phyloP scores from a whole-genome alignment of 64 coral and sea anemone species.

The Montipora sp. region DNA sequence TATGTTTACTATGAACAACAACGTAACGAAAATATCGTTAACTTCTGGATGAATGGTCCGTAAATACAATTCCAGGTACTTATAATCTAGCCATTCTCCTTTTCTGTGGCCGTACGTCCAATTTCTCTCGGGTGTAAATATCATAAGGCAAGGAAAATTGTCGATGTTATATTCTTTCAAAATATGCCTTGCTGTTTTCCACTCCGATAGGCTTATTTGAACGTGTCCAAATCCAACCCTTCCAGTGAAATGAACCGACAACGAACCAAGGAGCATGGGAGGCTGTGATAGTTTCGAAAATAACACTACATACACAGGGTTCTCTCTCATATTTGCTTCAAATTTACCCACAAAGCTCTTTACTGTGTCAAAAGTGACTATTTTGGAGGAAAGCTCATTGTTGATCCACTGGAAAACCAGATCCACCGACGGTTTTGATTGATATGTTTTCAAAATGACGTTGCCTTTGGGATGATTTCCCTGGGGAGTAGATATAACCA shows the following conservation, averaged over 20 bases:
- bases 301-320: conserved; percentile 79
- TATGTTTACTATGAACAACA: conserved; percentile 76
- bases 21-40: conserved; percentile 90
- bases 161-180: conserved; percentile 26
- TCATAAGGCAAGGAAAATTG: conserved; percentile 71
- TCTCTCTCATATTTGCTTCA: conserved; percentile 33
- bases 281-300: conserved; percentile 81
- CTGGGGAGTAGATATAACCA: conserved; percentile 86
- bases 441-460: conserved; percentile 90
- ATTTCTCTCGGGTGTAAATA: conserved; percentile 89
- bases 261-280: conserved; percentile 83
- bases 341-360: conserved; percentile 67
- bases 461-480: conserved; percentile 96
- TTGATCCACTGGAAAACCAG: conserved; percentile 84
- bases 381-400: conserved; percentile 68
- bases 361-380: conserved; percentile 53
- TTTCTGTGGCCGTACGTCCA: conserved; percentile 82
- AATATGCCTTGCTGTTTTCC: conserved; percentile 46
- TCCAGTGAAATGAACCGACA: conserved; percentile 94
- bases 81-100: conserved; percentile 80
- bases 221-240: conserved; percentile 91
- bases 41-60: conserved; percentile 96
- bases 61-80: conserved; percentile 75
- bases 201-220: conserved; percentile 44
- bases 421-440: conserved; percentile 82